Evolutionary conservation across 2,113 vertebrate species (phyloP).

Genomic region (Saiga tatarica): DNA sequence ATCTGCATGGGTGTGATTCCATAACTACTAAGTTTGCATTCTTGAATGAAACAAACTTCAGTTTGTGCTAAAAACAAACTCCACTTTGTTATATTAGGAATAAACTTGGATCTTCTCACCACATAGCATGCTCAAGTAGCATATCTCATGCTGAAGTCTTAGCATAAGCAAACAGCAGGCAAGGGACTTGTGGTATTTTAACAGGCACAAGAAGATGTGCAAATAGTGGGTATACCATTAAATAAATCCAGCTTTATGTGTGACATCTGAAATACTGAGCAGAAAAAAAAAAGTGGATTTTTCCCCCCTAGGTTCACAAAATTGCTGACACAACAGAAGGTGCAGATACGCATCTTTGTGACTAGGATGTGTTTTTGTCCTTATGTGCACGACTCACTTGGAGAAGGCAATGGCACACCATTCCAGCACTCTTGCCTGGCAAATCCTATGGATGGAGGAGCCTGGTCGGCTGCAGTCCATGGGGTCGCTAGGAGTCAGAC

Average conservation of each 20-base stretch:
- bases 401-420: no score
- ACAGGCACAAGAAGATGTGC: slow-evolving; percentile 60
- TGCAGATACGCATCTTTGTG: background rate
- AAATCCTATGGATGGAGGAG: no score
- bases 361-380: background rate
- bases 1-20: slow-evolving; percentile 60
- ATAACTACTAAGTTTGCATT: slow-evolving; percentile 70
- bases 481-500: no score
- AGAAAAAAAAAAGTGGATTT: background rate
- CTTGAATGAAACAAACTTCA: slow-evolving; percentile 77
- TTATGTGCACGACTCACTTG: background rate
- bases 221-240: slow-evolving; percentile 49
- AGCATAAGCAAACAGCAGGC: slow-evolving; percentile 72
- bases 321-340: background rate
- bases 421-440: no score
- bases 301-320: background rate
- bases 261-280: background rate
- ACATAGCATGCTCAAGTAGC: slow-evolving; percentile 62
- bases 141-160: slow-evolving; percentile 71
- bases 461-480: no score
- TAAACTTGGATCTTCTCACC: slow-evolving; percentile 69
- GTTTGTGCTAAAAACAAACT: slow-evolving; percentile 79
- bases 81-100: slow-evolving; percentile 71
- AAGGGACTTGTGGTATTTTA: slow-evolving; percentile 63
- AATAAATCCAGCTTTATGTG: background rate